Evolutionary conservation across 1,140 invertebrate genomes (phyloP).

Genomic region (Zaprionus lachaisei): DNA sequence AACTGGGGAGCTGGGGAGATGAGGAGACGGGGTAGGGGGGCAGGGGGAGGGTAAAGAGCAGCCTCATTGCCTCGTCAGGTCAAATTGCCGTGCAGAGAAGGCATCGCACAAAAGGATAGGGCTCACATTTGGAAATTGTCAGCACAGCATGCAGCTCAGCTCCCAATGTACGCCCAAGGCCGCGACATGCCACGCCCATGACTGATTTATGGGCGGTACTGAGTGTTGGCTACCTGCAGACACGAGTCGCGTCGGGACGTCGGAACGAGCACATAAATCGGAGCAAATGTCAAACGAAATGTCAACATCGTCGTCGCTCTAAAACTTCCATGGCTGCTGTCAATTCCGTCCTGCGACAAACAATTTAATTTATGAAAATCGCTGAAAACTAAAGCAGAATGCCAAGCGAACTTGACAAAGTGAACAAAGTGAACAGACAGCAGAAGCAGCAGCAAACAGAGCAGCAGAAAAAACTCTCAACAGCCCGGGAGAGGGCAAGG

Average conservation of each 20-base stretch:
- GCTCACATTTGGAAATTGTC: slow-evolving; percentile 17
- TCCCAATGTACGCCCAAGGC: slow-evolving; percentile 23
- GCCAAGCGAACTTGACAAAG: slow-evolving; percentile 68
- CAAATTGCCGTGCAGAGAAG: slow-evolving; percentile 14
- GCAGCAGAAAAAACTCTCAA: slow-evolving; percentile 24
- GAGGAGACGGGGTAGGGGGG: background rate
- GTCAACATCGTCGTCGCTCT: slow-evolving; percentile 36
- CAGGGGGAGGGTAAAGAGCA: background rate
- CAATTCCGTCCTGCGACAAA: slow-evolving; percentile 65
- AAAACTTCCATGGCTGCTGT: slow-evolving; percentile 41
- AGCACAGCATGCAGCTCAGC: slow-evolving; percentile 5
- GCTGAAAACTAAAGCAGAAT: slow-evolving; percentile 72
- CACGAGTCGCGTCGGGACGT: slow-evolving; percentile 9
- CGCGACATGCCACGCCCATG: slow-evolving; percentile 32
- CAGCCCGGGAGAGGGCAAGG: slow-evolving; percentile 12
- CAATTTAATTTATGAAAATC: slow-evolving; percentile 80
- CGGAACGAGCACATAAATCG: slow-evolving; percentile 43
- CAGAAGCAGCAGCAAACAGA: slow-evolving; percentile 22
- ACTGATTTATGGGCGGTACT: slow-evolving; percentile 43
- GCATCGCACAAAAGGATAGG: slow-evolving; percentile 22
- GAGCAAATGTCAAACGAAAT: slow-evolving; percentile 49
- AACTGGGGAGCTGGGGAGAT: background rate
- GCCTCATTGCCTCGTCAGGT: slow-evolving; percentile 13
- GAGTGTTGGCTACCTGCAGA: slow-evolving; percentile 15
- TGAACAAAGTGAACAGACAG: slow-evolving; percentile 45